These are phyloP conservation scores for Amblyopsis rosae DNA, from an alignment of 2,113 vertebrate species.

Conservation along the genomic window DNA sequence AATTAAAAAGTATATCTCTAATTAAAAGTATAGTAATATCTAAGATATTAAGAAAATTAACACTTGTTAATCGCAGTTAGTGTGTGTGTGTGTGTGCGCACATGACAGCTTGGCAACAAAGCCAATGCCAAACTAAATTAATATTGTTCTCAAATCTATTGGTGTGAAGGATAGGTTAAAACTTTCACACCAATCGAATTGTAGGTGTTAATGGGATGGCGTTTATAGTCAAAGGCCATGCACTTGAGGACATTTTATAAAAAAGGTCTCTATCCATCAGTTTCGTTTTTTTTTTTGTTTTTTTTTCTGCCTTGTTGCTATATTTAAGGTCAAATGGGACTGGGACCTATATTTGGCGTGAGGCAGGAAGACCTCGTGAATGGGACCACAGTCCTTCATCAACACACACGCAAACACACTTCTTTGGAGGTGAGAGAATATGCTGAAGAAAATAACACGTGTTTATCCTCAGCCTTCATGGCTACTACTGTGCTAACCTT, in stretches of 20 bases:
- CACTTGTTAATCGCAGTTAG: not conserved
- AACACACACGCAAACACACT: too few relatives aligned
- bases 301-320: too few relatives aligned
- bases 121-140: slow-evolving; percentile 24
- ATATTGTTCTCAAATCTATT: slow-evolving; percentile 18
- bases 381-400: too few relatives aligned
- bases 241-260: not conserved
- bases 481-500: too few relatives aligned
- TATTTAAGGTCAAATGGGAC: too few relatives aligned
- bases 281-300: too few relatives aligned
- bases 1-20: slow-evolving; percentile 14
- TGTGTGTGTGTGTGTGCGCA: slow-evolving; percentile 18
- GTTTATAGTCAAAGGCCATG: slow-evolving; percentile 43
- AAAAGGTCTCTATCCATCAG: too few relatives aligned
- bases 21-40: too few relatives aligned
- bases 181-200: slow-evolving; percentile 24
- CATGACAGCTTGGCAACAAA: slow-evolving; percentile 22
- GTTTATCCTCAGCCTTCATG: not conserved
- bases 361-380: too few relatives aligned
- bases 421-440: too few relatives aligned
- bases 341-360: too few relatives aligned
- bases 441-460: too few relatives aligned
- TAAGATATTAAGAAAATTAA: slow-evolving; percentile 21
- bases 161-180: slow-evolving; percentile 37
- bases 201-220: slow-evolving; percentile 58